A percentile compares a stretch with the other conserved stretches of the same genome.
Conservation (phyloP, 2,797 vertebrate species). For the Myripristis murdjan region DNA sequence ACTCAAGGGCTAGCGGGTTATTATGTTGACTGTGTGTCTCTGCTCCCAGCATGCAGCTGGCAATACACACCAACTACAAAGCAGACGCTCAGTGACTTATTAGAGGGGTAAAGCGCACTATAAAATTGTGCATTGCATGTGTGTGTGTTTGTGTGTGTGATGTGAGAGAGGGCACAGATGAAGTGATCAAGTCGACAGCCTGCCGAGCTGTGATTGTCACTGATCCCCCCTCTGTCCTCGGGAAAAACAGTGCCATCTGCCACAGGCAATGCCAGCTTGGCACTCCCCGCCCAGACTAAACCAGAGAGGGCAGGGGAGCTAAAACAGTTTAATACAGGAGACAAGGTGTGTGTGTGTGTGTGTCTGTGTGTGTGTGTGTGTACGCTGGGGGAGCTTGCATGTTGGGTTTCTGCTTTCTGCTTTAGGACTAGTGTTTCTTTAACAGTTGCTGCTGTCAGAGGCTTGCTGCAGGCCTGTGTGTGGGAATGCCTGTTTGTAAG, state of each 20-base stretch:
- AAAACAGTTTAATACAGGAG: conserved; percentile 56
- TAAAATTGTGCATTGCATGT: conserved; percentile 41
- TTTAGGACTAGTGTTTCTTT: too few relatives aligned
- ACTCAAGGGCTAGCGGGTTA: conserved; percentile 65
- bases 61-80: conserved; percentile 71
- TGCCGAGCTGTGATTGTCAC: conserved; percentile 82
- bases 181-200: conserved; percentile 83
- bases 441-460: too few relatives aligned
- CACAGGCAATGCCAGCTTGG: conserved; percentile 76
- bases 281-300: conserved; percentile 63
- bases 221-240: conserved; percentile 71
- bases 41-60: conserved; percentile 75
- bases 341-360: conserved; percentile 52
- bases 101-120: conserved; percentile 46
- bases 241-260: conserved; percentile 83
- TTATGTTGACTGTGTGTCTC: conserved; percentile 61
- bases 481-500: conserved; percentile 33
- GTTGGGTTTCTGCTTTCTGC: not conserved
- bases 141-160: conserved; percentile 38
- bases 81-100: conserved; percentile 73
- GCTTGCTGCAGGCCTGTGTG: not conserved
- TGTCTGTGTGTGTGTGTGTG: conserved; percentile 44
- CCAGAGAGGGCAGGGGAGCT: conserved; percentile 68
- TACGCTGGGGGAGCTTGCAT: conserved; percentile 3
- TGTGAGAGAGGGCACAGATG: conserved; percentile 74